These are phyloP conservation scores for Nymphalis c-album DNA, from an alignment of 2,888 invertebrate species.

Conservation along the genomic window DNA sequence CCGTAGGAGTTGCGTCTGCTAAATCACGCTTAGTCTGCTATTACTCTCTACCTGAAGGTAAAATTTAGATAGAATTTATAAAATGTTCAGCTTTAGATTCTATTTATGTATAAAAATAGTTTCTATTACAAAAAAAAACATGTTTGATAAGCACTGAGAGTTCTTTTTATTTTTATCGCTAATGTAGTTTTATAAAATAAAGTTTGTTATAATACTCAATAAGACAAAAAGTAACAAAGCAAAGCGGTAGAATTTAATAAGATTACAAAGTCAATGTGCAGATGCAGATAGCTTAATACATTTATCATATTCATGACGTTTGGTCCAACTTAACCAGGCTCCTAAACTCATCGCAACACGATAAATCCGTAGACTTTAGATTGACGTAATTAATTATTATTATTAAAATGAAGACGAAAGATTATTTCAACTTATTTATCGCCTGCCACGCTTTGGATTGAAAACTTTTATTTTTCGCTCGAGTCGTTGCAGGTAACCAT, in stretches of 20 bases:
- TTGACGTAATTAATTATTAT: conserved; percentile 28
- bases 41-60: not conserved
- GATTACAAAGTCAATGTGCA: conserved; percentile 10
- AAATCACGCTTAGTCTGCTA: conserved; percentile 20
- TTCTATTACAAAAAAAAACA: too few species aligned
- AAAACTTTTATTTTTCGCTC: conserved; percentile 8
- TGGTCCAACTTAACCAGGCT: conserved; percentile 11
- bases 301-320: conserved; percentile 17
- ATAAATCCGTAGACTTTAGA: conserved; percentile 13
- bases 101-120: not conserved
- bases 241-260: conserved; percentile 8
- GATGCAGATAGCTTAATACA: conserved; percentile 8
- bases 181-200: not conserved
- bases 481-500: conserved; percentile 6
- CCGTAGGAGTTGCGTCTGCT: conserved; percentile 35
- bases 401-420: conserved; percentile 23
- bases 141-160: too few species aligned
- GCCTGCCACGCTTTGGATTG: conserved; percentile 18
- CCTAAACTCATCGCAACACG: conserved; percentile 11
- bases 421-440: conserved; percentile 21
- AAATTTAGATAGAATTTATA: conserved; percentile 4
- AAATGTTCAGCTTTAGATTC: not conserved
- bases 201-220: too few species aligned
- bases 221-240: not conserved
- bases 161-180: too few species aligned